Conservation (phyloP, 2,888 invertebrate genomes). For the Philaethria dido region DNA sequence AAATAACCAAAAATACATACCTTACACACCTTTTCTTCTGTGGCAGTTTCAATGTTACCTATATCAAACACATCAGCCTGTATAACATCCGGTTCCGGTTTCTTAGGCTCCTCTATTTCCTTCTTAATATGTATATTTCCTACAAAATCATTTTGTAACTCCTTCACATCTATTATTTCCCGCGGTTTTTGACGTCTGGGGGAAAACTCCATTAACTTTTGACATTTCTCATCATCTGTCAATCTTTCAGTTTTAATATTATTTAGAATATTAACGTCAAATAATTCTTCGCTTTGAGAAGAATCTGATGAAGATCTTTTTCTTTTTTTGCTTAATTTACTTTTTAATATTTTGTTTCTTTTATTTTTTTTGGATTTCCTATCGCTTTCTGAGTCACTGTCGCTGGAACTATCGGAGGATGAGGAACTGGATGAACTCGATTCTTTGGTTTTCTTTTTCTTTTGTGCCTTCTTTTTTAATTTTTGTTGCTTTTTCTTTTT, state of each 20-base stretch:
- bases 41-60: background rate
- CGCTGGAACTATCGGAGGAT: constrained; percentile 49
- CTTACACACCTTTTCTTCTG: constrained; percentile 25
- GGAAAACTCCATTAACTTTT: constrained; percentile 60
- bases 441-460: constrained; percentile 66
- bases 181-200: constrained; percentile 59
- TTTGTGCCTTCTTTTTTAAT: constrained; percentile 61
- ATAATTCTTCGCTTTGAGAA: constrained; percentile 63
- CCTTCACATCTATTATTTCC: constrained; percentile 77
- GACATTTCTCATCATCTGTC: constrained; percentile 68
- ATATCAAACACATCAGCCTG: constrained; percentile 13
- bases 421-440: constrained; percentile 53
- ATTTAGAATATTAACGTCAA: constrained; percentile 72
- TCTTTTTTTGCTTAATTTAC: constrained; percentile 56
- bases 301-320: constrained; percentile 61
- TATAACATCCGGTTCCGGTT: background rate
- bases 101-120: constrained; percentile 53
- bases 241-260: constrained; percentile 75
- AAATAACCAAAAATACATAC: no score
- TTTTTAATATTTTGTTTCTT: constrained; percentile 48
- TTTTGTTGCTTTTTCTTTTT: constrained; percentile 67
- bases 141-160: constrained; percentile 75
- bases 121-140: constrained; percentile 70
- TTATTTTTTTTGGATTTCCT: constrained; percentile 46
- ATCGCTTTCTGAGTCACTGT: constrained; percentile 51